Base-by-base conservation (phyloP, 1,140 invertebrate genomes). In the Drosophila micromelanica region DNA sequence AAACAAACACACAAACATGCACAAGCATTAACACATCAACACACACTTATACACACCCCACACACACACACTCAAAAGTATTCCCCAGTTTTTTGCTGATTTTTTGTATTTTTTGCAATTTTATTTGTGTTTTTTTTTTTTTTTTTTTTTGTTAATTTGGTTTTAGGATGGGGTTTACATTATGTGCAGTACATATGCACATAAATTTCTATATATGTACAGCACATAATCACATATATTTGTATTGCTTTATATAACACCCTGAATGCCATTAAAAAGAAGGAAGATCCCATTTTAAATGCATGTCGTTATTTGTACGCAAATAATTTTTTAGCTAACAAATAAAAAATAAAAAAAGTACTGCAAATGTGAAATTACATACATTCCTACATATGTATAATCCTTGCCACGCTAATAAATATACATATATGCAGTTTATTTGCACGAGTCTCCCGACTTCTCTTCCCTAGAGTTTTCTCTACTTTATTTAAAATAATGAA, bases 301-400 rank as follows among this genome's bases (percentile, higher is more conserved):
- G 52, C 17, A 35, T 51, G 12, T 35, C 32, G 20, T 54, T 38
- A 63, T 63, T 38, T 46, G 48, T 62, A 69, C 35, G 65, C 57
- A 85, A 71, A 63, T 61, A 84, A 77, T 63, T 86, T 80, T 85
- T 85, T 85, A 80, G 81, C 69, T 80, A 77, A 70, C 81, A 59
- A 80, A 62, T 60, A 63, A 67, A 52, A 51, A 38, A 70, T 17
- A 17, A 38, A 64, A 80, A 32, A 55, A 32, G 27, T 55, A 61
- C 49, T 55, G 35, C 35, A 23, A 12, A 40, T 20, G 27, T 13
- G 30, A 35, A 51, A 49, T 32, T 32, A 32, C 5, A 9, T 35
- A 9, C 7, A 35, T 35, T 42, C 54, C 40, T 45, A 42, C 49
- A 62, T 23, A 38, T 40, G n/a, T 30, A 17, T 30, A 42, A 63